These are phyloP conservation scores for Tenrec ecaudatus DNA, from an alignment of 2,113 vertebrate species.

Conservation along the genomic window DNA sequence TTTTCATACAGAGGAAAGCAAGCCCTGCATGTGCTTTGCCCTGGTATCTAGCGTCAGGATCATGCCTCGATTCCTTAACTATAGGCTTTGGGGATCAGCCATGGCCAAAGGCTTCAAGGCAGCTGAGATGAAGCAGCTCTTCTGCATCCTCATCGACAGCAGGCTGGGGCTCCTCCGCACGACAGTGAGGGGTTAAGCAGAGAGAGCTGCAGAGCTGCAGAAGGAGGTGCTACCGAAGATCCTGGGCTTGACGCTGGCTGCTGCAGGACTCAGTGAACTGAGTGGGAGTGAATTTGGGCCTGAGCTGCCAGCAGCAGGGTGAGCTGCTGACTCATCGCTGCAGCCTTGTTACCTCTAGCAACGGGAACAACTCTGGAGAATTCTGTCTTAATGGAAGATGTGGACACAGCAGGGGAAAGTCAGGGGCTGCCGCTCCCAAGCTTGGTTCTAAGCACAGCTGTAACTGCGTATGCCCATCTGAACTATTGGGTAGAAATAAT, in stretches of 20 bases:
- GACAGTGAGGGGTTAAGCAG: background rate
- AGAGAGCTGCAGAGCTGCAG: background rate
- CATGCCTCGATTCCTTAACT: background rate
- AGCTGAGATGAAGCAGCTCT: background rate
- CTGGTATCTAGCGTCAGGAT: background rate
- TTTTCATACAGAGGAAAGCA: rapidly evolving
- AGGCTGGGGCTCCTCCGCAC: too few species aligned
- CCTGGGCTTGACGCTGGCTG: rapidly evolving
- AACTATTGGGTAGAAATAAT: background rate
- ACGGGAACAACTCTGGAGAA: background rate
- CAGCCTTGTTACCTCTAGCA: background rate
- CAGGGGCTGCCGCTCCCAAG: background rate
- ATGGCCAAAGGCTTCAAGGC: background rate
- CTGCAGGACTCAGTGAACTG: rapidly evolving
- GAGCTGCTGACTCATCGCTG: constrained; percentile 43
- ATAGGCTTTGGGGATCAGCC: background rate
- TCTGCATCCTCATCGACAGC: too few species aligned
- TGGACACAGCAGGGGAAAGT: background rate
- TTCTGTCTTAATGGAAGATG: background rate
- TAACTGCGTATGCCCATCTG: background rate
- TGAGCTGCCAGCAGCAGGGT: background rate
- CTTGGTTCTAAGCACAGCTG: background rate
- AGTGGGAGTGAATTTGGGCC: background rate
- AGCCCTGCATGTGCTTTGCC: background rate
- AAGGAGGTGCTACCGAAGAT: background rate